Evolutionary conservation across 1,140 invertebrate species (phyloP), one percentile per base, ranked within the genome.

Genomic region (Drosophila bocqueti): DNA sequence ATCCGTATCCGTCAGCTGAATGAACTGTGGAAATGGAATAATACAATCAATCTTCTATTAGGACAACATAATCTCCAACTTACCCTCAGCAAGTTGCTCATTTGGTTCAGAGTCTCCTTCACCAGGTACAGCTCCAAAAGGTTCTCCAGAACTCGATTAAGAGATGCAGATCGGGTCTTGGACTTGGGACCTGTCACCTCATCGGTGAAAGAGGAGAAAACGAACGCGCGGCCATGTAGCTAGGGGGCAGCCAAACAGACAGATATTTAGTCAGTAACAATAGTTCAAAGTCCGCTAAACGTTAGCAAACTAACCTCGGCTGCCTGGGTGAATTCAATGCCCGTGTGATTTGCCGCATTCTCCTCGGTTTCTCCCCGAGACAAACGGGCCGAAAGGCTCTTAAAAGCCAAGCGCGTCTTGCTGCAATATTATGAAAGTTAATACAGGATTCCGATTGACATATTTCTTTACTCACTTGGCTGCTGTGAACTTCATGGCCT

Each of bases 261-360:
- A 63, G 31, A 16, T 18, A 16, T 43, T 55, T 15, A 46, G 36
- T 47, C n/a, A 24, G 15, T 24, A 38, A 0, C 11, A 18, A 43
- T 11, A 24, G 45, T 36, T 36, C 45, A 52, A 52, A 50, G 45
- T 72, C 45, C 54, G 43, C 6, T n/a, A 6, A 26, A 38, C 9
- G 34, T 47, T 4, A 15, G 34, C 9, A 45, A n/a, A n/a, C 59
- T 16, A 40, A 92, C 95, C 94, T 96, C 96, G 0, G 97, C 96
- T 54, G 96, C 96, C 61, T 95, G 94, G 6, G 95, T 94, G 1
- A 98, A 93, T 87, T 97, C 95, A 31, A 98, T 96, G 4, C 97
- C 97, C 7, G 96, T 96, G 81, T 95, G 94, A 92, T 98, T 98
- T 95, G 97, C 98, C 1, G 97, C 97, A 79, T 97, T 95, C 87